Base-by-base conservation (phyloP, 2,888 invertebrate species). In the Trichopoda pennipes region DNA sequence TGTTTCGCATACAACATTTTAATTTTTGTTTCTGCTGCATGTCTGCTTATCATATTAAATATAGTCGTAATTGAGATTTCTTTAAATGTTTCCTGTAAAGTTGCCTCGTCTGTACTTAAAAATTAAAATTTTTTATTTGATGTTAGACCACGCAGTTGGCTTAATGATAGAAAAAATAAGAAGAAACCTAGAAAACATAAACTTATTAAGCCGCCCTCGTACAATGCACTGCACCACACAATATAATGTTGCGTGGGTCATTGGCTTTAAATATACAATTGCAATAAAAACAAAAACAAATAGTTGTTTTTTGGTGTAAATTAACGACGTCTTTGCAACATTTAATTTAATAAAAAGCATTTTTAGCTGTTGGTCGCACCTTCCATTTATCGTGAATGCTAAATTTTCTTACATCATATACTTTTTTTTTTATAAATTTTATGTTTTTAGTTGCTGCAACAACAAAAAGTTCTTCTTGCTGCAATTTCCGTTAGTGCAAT, bases 341-440 rank as follows among this genome's bases (percentile, higher is more conserved):
- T 82, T 82, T 82, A 82, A 82, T 82, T 82, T 82, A 82, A 82
- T 82, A 82, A 82, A 82, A 82, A 82, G 82, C 82, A 76, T 76
- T 82, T 75, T 70, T 74, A 51, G 63, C n/a, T 60, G 60, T 72
- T 75, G 79, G 82, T 82, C 82, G 79, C 82, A 82, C 82, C 82
- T 82, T 69, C 74, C 68, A 69, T 74, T 80, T 69, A 61, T 21
- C 73, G 66, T 68, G 58, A 58, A 64, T 38, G 68, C 8, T 66
- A 35, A 56, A 78, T 51, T 72, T 79, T 79, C 79, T 79, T 79
- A 69, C 79, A 74, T 80, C 79, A 80, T 79, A 68, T n/a, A n/a
- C n/a, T n/a, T n/a, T n/a, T n/a, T 55, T 60, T 66, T 70, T 56
- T 21, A 17, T 47, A 17, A 3, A 19, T 32, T 35, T 60, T 60